Evolutionary conservation across 2,888 invertebrate genomes (phyloP), one percentile per base, ranked within the genome.

Genomic region (Lingula anatina): DNA sequence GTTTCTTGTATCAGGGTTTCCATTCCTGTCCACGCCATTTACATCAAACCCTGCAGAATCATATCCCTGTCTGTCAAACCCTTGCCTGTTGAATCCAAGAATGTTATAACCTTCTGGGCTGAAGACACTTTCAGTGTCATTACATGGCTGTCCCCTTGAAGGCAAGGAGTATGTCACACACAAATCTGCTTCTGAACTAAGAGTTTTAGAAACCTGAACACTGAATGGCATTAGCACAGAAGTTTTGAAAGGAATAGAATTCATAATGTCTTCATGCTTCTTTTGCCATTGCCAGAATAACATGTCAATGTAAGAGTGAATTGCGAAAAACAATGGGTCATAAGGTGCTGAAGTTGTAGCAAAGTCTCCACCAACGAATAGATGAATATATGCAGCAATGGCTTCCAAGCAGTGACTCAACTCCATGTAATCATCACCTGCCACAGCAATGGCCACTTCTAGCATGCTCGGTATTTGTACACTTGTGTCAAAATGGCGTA

Each of bases 361-460:
- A 69, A 70, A 69, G 48, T 70, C 70, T 7, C 70, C 70, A 20
- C 69, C 68, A 27, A 70, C 62, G 51, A 59, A 70, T 4, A 55
- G 61, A 52, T 68, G 70, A 12, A 69, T 44, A 42, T 68, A 70
- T 15, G 66, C 65, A 2, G 63, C 56, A 37, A 60, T 64, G 1
- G 67, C 60, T 46, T 69, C 69, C 28, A 70, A 50, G 46, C 60
- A 62, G 38, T 61, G 56, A 48, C 68, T 69, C 66, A 70, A 66
- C 44, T 66, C 66, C 35, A 55, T 59, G 52, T 59, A 70, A 43
- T 66, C 62, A 5, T 68, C 65, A 46, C 63, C 65, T 5, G 61
- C 61, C 4, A 70, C 37, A 4, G 68, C 69, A 15, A 68, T 36
- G 3, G 64, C 62, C 2, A 69, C 39, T 45, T 70, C 69, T 5